These are phyloP conservation scores for Drosophila yooni DNA, from an alignment of 2,888 invertebrate species.

Conservation along the genomic window DNA sequence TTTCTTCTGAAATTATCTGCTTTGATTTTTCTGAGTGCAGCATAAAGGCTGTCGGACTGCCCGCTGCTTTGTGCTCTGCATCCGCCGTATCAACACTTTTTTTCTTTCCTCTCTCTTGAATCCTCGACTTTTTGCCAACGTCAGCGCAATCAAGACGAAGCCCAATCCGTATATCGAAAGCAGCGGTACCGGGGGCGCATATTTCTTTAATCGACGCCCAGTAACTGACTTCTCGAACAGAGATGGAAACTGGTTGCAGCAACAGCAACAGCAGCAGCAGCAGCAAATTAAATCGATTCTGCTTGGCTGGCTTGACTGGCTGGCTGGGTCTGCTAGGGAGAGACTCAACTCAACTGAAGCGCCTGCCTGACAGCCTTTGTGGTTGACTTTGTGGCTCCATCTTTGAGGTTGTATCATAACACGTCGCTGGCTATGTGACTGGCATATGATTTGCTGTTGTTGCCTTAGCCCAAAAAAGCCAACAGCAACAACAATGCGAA, in stretches of 20 bases:
- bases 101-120: constrained; percentile 1
- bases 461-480: constrained; percentile 19
- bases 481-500: constrained; percentile 21
- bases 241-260: constrained; percentile 41
- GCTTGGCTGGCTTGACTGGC: constrained; percentile 30
- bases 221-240: constrained; percentile 48
- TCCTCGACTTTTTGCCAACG: constrained; percentile 54
- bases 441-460: constrained; percentile 69
- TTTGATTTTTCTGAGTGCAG: neutral
- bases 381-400: constrained; percentile 55
- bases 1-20: neutral
- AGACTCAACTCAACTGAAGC: constrained; percentile 13
- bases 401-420: constrained; percentile 72
- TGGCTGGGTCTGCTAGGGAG: neutral
- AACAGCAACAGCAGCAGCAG: constrained; percentile 65
- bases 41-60: constrained; percentile 21
- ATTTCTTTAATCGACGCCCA: constrained; percentile 78
- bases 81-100: constrained; percentile 57
- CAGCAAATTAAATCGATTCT: constrained; percentile 82
- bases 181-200: constrained; percentile 56
- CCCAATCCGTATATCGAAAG: constrained; percentile 29
- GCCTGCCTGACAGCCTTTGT: constrained; percentile 64
- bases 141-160: constrained; percentile 72
- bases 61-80: constrained; percentile 34
- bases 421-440: constrained; percentile 78